Conservation (phyloP, 2,113 vertebrate species). For the Alligator mississippiensis region DNA sequence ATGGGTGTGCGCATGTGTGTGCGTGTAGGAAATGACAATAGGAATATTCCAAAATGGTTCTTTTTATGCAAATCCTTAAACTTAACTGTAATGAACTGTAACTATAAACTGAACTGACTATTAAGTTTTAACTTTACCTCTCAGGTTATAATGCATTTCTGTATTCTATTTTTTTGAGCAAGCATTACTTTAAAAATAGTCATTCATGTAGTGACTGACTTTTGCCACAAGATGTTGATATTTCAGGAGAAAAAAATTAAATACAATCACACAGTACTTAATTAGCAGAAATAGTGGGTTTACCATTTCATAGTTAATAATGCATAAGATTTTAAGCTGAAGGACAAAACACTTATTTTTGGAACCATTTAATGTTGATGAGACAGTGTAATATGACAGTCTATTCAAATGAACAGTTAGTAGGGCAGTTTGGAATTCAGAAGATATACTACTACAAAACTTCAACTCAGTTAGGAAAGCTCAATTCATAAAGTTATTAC, state of each 20-base stretch:
- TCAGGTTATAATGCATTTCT: rapidly evolving
- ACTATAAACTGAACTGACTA: neutral
- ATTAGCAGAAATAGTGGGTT: neutral
- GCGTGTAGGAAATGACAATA: neutral
- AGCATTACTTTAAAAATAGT: rapidly evolving
- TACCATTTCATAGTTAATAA: rapidly evolving
- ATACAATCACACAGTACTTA: neutral
- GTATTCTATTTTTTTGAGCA: neutral
- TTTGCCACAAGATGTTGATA: constrained; percentile 48
- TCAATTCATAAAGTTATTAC: neutral
- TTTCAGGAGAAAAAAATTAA: neutral
- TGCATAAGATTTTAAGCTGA: neutral
- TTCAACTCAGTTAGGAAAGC: neutral
- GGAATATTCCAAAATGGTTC: neutral
- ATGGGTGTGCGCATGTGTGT: neutral
- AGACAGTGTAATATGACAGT: neutral
- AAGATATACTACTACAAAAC: neutral
- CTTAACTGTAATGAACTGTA: rapidly evolving
- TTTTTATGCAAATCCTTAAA: rapidly evolving
- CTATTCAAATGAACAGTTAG: neutral
- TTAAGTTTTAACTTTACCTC: neutral
- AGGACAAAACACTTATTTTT: neutral
- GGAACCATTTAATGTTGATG: neutral
- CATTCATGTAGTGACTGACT: neutral
- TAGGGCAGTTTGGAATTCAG: neutral